Conservation (phyloP, 2,113 vertebrate species). For the Tor tambroides region DNA sequence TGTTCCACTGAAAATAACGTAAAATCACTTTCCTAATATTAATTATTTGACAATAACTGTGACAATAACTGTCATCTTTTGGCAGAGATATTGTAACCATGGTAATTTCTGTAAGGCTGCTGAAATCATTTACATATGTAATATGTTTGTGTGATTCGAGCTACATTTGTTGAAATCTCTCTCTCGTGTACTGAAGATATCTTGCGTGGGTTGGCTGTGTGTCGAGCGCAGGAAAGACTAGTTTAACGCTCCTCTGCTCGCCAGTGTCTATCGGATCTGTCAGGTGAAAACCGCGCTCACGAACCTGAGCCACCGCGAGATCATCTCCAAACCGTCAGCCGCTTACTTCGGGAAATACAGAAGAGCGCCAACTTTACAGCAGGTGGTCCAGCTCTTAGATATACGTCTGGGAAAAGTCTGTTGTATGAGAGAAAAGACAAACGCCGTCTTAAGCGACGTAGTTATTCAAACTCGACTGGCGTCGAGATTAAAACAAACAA, state of each 20-base stretch:
- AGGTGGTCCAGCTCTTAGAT: neutral
- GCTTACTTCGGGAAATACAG: neutral
- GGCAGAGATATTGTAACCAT: neutral
- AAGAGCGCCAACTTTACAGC: conserved; percentile 5
- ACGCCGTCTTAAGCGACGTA: neutral
- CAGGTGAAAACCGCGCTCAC: conserved; percentile 29
- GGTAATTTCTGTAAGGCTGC: neutral
- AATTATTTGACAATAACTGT: neutral
- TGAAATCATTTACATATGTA: neutral
- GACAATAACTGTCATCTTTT: neutral
- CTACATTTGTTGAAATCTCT: conserved; percentile 18
- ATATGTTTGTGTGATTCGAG: neutral
- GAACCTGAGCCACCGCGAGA: conserved; percentile 11
- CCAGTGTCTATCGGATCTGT: conserved; percentile 2
- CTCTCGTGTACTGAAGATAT: conserved; percentile 2
- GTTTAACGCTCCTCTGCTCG: conserved; percentile 7
- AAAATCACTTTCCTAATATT: neutral
- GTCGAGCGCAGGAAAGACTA: conserved; percentile 28
- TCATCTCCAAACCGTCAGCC: neutral
- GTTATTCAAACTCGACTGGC: neutral
- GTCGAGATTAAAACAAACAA: neutral
- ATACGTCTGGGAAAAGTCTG: neutral
- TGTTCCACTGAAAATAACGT: neutral
- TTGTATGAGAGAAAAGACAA: neutral
- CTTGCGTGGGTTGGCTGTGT: conserved; percentile 22